Percentiles rank a stretch among this genome's conserved stretches.
Evolutionary conservation across 2,113 vertebrate species (phyloP).

Genomic region (Cebus imitator): DNA sequence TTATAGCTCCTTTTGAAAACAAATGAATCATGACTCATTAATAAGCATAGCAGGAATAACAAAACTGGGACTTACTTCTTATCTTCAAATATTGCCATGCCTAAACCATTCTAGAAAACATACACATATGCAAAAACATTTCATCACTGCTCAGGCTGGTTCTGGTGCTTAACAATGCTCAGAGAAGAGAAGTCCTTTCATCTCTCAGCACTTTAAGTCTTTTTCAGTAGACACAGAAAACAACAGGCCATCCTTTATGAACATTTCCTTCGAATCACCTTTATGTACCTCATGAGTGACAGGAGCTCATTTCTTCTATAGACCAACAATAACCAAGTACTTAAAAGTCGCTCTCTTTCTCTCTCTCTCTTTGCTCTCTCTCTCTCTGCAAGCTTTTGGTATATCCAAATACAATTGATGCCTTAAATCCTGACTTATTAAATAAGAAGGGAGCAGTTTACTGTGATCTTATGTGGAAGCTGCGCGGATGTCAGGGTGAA

Average conservation of each 20-base stretch:
- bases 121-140: not conserved
- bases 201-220: not conserved
- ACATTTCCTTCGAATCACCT: not conserved
- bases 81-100: not conserved
- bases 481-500: constrained; percentile 49
- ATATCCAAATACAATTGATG: constrained; percentile 26
- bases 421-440: constrained; percentile 48
- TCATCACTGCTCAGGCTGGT: not conserved
- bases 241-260: not conserved
- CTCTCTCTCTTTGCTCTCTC: not conserved
- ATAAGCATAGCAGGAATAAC: constrained; percentile 15
- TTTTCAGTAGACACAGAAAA: constrained; percentile 33
- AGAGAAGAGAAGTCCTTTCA: constrained; percentile 36
- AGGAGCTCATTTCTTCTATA: not conserved
- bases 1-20: constrained; percentile 42
- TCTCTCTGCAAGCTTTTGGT: constrained; percentile 19
- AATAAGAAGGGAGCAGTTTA: constrained; percentile 54
- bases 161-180: not conserved
- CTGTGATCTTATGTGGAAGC: constrained; percentile 21
- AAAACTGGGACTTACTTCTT: not conserved
- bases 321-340: constrained; percentile 20
- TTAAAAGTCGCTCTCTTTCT: constrained; percentile 23
- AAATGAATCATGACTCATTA: constrained; percentile 46
- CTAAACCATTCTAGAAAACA: constrained; percentile 33
- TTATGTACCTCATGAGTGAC: not conserved